Percentiles rank a stretch among this genome's conserved stretches.
Evolutionary conservation across 2,113 vertebrate species (phyloP).

Genomic region (Stigmatopora argus): DNA sequence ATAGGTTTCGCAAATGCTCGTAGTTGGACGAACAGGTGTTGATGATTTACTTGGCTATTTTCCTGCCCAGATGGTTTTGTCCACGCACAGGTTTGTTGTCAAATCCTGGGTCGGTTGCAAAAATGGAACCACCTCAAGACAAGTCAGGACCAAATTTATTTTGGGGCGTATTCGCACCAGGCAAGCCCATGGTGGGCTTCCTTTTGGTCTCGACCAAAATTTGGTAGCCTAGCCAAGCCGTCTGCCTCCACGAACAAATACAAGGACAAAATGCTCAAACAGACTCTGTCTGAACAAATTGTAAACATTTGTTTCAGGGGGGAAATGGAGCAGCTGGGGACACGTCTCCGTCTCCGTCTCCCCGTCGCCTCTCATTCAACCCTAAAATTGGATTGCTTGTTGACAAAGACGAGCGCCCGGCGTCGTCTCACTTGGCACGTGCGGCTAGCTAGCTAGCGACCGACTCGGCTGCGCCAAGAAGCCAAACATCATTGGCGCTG

Average conservation of each 20-base stretch:
- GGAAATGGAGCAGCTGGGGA: slow-evolving; percentile 55
- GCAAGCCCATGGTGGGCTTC: too few relatives aligned
- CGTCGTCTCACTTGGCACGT: slow-evolving; percentile 63
- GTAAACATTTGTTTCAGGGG: slow-evolving; percentile 55
- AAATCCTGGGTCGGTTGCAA: too few relatives aligned
- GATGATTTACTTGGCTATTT: too few relatives aligned
- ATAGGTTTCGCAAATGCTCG: too few relatives aligned
- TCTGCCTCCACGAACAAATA: slow-evolving; percentile 51
- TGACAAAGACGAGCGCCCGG: slow-evolving; percentile 66
- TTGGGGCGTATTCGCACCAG: too few relatives aligned
- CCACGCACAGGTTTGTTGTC: too few relatives aligned
- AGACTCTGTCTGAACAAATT: slow-evolving; percentile 63
- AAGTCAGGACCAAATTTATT: too few relatives aligned
- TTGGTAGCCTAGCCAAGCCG: slow-evolving; percentile 41
- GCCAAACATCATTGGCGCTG: slow-evolving; percentile 62
- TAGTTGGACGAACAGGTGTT: too few relatives aligned
- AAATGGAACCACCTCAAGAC: too few relatives aligned
- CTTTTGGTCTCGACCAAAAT: too few relatives aligned
- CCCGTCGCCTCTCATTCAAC: slow-evolving; percentile 58
- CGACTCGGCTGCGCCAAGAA: slow-evolving; percentile 60
- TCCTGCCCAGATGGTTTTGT: too few relatives aligned
- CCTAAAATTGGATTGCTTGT: slow-evolving; percentile 58
- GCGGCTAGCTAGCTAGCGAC: slow-evolving; percentile 20
- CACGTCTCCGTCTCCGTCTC: slow-evolving; percentile 40
- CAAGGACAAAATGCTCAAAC: slow-evolving; percentile 35